Evolutionary conservation across 2,797 vertebrate species (phyloP).

Genomic region (Epinephelus coioides): DNA sequence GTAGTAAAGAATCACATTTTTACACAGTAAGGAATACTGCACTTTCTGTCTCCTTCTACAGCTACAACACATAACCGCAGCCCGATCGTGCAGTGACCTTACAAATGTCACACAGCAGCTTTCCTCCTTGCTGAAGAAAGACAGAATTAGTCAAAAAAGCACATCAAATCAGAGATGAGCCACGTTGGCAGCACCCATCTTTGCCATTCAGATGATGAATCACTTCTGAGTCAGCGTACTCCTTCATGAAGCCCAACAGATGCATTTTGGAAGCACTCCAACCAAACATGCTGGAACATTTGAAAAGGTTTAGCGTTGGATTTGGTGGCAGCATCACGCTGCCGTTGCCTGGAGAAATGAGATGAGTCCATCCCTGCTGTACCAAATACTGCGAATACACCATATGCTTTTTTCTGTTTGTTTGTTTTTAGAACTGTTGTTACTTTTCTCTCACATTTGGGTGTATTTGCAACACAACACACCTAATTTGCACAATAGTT

Average conservation of each 20-base stretch:
- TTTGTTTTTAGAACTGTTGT: background rate
- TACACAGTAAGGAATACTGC: background rate
- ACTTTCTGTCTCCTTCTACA: background rate
- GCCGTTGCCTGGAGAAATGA: background rate
- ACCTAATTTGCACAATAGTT: background rate
- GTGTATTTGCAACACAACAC: background rate
- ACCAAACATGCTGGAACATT: conserved; percentile 15
- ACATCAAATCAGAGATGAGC: conserved; percentile 62
- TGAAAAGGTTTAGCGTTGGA: conserved; percentile 5
- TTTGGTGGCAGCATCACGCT: conserved; percentile 12
- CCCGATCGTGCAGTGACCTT: conserved; percentile 24
- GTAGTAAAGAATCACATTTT: background rate
- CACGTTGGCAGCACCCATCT: conserved; percentile 40
- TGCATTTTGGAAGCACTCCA: conserved; percentile 30
- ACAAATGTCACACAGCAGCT: conserved; percentile 44
- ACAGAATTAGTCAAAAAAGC: conserved; percentile 58
- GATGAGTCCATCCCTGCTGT: background rate
- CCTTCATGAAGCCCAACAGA: conserved; percentile 19
- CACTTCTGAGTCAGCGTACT: conserved; percentile 72
- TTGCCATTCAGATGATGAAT: conserved; percentile 65
- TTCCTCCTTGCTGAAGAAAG: conserved; percentile 47
- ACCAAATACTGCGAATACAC: background rate
- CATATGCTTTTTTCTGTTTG: background rate
- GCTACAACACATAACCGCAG: conserved; percentile 1
- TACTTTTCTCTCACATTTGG: background rate